Percentiles rank a stretch among this genome's conserved stretches.
These are phyloP conservation scores for Rhabdophis nuchalis DNA, from an alignment of 2,797 vertebrate species.

Conservation along the genomic window DNA sequence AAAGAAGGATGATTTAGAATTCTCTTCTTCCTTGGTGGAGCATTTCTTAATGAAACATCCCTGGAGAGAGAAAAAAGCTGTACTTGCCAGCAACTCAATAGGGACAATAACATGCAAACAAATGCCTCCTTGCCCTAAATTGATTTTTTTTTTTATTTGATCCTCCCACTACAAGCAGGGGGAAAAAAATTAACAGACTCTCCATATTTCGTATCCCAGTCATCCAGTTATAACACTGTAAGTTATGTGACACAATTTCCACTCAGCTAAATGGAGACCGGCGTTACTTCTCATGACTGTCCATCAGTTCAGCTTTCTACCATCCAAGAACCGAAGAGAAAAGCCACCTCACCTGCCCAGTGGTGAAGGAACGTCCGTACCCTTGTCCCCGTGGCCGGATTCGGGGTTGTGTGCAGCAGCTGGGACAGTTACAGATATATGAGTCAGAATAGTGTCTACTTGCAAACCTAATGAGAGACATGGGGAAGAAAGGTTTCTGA, in stretches of 20 bases:
- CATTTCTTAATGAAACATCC: background rate
- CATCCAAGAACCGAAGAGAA: background rate
- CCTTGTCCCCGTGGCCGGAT: conserved; percentile 86
- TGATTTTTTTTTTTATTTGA: background rate
- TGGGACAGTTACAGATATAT: conserved; percentile 83
- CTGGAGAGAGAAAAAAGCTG: background rate
- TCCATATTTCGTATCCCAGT: background rate
- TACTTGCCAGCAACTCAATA: background rate
- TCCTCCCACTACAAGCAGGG: too few species aligned
- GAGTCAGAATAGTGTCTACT: conserved; percentile 86
- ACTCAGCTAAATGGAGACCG: background rate
- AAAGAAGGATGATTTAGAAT: background rate
- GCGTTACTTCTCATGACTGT: background rate
- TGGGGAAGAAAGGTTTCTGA: conserved; percentile 54
- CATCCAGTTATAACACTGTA: background rate
- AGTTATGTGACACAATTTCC: background rate
- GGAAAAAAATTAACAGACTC: background rate
- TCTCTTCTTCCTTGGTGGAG: background rate
- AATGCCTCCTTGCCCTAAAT: background rate
- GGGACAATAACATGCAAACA: background rate
- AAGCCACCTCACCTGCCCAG: conserved; percentile 82
- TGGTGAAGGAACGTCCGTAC: conserved; percentile 94
- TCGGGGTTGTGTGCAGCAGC: conserved; percentile 85
- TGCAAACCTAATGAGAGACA: conserved; percentile 77
- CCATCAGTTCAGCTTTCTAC: background rate